phyloP scores from a whole-genome alignment of 2,113 vertebrate genomes.

The Andinoacara biseriatus region DNA sequence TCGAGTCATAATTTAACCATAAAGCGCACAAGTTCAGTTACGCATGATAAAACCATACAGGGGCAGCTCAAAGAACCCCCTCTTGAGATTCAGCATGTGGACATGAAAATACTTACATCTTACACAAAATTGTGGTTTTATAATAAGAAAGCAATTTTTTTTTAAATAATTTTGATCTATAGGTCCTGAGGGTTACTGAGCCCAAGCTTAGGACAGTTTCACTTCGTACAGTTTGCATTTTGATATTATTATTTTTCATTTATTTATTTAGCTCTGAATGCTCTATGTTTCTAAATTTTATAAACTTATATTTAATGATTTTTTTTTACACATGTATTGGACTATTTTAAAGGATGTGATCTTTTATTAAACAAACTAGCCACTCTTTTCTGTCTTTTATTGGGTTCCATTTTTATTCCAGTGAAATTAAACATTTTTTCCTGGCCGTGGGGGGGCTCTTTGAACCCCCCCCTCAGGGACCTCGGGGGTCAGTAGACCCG shows the following conservation, averaged over 20 bases:
- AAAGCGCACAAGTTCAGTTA: background rate
- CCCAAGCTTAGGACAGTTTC: background rate
- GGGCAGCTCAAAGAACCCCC: background rate
- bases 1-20: background rate
- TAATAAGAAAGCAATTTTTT: background rate
- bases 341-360: background rate
- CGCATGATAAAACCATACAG: no score
- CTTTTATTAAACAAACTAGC: background rate
- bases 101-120: background rate
- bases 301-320: background rate
- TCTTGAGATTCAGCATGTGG: background rate
- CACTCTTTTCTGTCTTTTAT: background rate
- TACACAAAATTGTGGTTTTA: background rate
- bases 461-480: background rate
- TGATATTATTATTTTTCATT: background rate
- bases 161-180: background rate
- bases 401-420: background rate
- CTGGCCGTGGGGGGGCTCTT: background rate
- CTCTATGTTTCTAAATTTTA: background rate
- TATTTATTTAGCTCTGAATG: background rate
- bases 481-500: constrained; percentile 32
- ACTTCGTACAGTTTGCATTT: background rate
- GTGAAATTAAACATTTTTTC: background rate
- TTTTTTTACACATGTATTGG: background rate
- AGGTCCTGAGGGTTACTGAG: background rate